Conservation (phyloP, 1,140 invertebrate genomes). For the Brachystomella parvula region DNA sequence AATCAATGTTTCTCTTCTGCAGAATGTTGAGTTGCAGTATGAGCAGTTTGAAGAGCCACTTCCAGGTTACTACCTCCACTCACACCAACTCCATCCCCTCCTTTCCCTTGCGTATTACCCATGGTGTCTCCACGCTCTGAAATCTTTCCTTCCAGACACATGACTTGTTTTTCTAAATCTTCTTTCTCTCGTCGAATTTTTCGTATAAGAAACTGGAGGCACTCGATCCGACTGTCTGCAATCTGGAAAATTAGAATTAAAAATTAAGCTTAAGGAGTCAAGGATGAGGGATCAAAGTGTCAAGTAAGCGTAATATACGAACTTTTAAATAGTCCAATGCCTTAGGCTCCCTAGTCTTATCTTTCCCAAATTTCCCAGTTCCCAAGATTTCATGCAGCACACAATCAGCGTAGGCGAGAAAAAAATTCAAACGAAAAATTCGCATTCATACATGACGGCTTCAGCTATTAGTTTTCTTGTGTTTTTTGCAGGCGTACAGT, state of each 20-base stretch:
- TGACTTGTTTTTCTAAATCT: conserved; percentile 20
- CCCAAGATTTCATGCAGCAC: no score
- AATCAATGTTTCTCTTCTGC: conserved; percentile 28
- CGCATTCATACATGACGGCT: no score
- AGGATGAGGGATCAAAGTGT: not conserved
- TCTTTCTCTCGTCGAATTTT: conserved; percentile 20
- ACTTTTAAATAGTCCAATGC: conserved; percentile 33
- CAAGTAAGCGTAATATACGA: not conserved
- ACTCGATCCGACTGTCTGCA: conserved; percentile 34
- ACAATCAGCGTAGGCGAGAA: no score
- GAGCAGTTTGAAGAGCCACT: conserved; percentile 24
- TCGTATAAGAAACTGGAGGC: conserved; percentile 28
- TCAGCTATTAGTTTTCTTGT: no score
- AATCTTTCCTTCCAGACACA: conserved; percentile 25
- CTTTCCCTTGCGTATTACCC: conserved; percentile 22
- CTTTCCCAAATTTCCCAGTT: conserved; percentile 21
- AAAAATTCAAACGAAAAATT: no score
- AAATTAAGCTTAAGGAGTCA: not conserved
- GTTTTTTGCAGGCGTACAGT: no score
- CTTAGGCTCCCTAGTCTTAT: conserved; percentile 13
- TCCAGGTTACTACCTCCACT: conserved; percentile 13
- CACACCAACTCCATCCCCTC: conserved; percentile 15
- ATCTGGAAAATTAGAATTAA: conserved; percentile 19
- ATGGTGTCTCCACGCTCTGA: conserved; percentile 27
- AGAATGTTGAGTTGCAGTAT: conserved; percentile 31